A percentile compares a stretch with the other conserved stretches of the same genome.
phyloP scores from a whole-genome alignment of 1,140 invertebrate genomes.

The Pogonomyrmex barbatus region DNA sequence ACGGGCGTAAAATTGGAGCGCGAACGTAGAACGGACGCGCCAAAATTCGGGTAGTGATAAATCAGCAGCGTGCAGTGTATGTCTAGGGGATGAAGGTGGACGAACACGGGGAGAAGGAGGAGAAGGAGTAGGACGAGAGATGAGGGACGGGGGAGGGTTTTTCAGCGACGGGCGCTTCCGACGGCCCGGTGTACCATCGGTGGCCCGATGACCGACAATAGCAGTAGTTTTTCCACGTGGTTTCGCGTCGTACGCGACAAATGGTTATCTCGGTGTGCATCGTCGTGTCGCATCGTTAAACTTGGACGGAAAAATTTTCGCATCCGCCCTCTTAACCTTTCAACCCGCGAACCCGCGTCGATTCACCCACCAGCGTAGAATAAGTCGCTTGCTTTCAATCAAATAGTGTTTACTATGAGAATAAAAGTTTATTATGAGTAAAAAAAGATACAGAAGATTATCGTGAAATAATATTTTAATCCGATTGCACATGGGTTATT shows the following conservation, averaged over 20 bases:
- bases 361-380: neutral
- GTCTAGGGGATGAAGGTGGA: conserved; percentile 45
- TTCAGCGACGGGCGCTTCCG: conserved; percentile 32
- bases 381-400: neutral
- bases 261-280: conserved; percentile 47
- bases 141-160: conserved; percentile 30
- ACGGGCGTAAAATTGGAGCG: conserved; percentile 57
- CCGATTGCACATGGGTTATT: neutral
- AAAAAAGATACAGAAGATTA: neutral
- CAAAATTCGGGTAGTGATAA: conserved; percentile 49
- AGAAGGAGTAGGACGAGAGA: conserved; percentile 10
- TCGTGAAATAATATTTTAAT: neutral
- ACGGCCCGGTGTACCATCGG: conserved; percentile 40
- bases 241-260: conserved; percentile 58
- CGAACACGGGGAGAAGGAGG: conserved; percentile 9
- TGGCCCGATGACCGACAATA: conserved; percentile 62
- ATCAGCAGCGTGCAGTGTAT: conserved; percentile 27
- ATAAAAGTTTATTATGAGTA: neutral
- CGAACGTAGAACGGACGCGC: conserved; percentile 27
- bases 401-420: neutral
- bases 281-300: conserved; percentile 56
- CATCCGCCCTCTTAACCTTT: conserved; percentile 29
- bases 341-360: neutral
- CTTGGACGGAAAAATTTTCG: conserved; percentile 43
- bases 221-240: conserved; percentile 62